Conservation (phyloP, 2,797 vertebrate genomes). For the Gallirallus australis region DNA sequence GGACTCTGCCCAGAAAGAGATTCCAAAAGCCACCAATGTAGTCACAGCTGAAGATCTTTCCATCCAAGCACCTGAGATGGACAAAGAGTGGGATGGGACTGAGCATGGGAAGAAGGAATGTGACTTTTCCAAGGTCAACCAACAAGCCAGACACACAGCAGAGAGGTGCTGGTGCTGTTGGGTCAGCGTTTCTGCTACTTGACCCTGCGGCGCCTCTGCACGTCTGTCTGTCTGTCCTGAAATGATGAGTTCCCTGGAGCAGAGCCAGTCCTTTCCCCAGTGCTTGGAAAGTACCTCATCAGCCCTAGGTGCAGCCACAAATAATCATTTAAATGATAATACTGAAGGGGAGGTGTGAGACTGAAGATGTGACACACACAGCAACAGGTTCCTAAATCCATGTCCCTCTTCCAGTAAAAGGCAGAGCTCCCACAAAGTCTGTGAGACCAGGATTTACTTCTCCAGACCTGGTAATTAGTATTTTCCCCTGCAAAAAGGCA, state of each 20-base stretch:
- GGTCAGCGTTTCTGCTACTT: constrained; percentile 34
- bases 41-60: not conserved
- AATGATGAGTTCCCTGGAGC: constrained; percentile 26
- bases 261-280: constrained; percentile 19
- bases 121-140: not conserved
- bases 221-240: not conserved
- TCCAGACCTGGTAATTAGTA: not conserved
- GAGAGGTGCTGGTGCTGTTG: not conserved
- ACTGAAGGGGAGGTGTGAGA: not conserved
- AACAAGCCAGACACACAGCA: accelerated
- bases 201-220: not conserved
- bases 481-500: not conserved
- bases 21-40: accelerated
- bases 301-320: not conserved
- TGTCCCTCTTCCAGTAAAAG: not conserved
- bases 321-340: not conserved
- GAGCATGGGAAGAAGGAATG: not conserved
- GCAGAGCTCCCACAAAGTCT: not conserved
- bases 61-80: not conserved
- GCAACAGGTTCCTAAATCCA: not conserved
- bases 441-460: not conserved
- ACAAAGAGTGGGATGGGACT: not conserved
- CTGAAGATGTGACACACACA: not conserved
- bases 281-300: not conserved
- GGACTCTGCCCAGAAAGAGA: not conserved